These are phyloP conservation scores for Ictalurus furcatus DNA, from an alignment of 2,113 vertebrate genomes.

Conservation along the genomic window DNA sequence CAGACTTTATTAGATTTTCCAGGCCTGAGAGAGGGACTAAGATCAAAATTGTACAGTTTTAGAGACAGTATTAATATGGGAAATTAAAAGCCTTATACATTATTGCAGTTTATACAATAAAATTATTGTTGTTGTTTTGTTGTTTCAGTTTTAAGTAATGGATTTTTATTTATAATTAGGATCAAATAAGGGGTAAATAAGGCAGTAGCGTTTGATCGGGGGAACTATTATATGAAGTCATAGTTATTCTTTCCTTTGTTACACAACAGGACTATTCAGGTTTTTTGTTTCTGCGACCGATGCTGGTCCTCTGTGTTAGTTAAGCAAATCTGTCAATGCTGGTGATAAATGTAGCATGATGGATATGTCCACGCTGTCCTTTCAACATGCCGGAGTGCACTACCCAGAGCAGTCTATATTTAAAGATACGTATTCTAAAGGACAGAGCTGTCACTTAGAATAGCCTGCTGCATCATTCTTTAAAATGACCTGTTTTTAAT, in stretches of 20 bases:
- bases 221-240: neutral
- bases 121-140: neutral
- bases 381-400: neutral
- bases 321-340: slow-evolving; percentile 4
- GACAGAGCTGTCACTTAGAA: neutral
- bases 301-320: neutral
- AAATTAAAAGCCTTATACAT: neutral
- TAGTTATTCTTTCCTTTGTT: neutral
- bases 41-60: neutral
- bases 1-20: neutral
- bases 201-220: neutral
- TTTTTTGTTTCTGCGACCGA: neutral
- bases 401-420: neutral
- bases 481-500: neutral
- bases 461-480: neutral
- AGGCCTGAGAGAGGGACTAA: neutral
- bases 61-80: neutral
- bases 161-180: neutral
- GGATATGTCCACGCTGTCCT: neutral
- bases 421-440: neutral
- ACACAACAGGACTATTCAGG: neutral
- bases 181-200: neutral
- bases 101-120: neutral
- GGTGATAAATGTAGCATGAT: neutral
- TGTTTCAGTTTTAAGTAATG: neutral